These are phyloP conservation scores for Columba guinea DNA, from an alignment of 2,797 vertebrate species.

Conservation along the genomic window DNA sequence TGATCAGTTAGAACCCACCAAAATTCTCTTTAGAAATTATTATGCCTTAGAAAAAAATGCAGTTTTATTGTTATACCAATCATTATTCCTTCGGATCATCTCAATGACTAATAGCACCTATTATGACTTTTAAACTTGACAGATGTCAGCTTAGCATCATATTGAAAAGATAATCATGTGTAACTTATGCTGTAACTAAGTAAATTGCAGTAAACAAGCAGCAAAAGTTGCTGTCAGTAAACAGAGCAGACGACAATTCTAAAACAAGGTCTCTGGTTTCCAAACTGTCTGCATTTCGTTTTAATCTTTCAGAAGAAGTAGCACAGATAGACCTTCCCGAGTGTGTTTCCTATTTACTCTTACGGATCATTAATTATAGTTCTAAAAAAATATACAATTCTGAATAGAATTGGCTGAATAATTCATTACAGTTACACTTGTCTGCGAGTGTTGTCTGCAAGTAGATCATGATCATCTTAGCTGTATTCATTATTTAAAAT, in stretches of 20 bases:
- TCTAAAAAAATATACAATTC: conserved; percentile 9
- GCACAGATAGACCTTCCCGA: conserved; percentile 20
- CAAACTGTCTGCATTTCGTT: conserved; percentile 40
- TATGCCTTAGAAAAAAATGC: background rate
- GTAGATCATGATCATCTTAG: background rate
- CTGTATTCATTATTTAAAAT: background rate
- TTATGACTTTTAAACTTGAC: conserved; percentile 59
- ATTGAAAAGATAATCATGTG: conserved; percentile 47
- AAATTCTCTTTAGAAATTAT: background rate
- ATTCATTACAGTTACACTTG: conserved; percentile 38
- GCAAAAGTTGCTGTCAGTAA: conserved; percentile 59
- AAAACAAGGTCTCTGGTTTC: conserved; percentile 42
- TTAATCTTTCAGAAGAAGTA: conserved; percentile 19
- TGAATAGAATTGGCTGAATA: conserved; percentile 44
- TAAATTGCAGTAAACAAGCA: conserved; percentile 63
- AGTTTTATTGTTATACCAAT: background rate
- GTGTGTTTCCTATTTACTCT: background rate
- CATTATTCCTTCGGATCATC: conserved; percentile 18
- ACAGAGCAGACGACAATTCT: conserved; percentile 24
- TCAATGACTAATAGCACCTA: conserved; percentile 43
- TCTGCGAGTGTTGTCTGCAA: background rate
- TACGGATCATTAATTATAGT: conserved; percentile 35
- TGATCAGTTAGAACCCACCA: background rate
- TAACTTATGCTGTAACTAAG: conserved; percentile 56
- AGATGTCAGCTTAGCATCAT: conserved; percentile 35